phyloP scores from a whole-genome alignment of 2,797 vertebrate genomes.

The Adelosebastes latens region DNA sequence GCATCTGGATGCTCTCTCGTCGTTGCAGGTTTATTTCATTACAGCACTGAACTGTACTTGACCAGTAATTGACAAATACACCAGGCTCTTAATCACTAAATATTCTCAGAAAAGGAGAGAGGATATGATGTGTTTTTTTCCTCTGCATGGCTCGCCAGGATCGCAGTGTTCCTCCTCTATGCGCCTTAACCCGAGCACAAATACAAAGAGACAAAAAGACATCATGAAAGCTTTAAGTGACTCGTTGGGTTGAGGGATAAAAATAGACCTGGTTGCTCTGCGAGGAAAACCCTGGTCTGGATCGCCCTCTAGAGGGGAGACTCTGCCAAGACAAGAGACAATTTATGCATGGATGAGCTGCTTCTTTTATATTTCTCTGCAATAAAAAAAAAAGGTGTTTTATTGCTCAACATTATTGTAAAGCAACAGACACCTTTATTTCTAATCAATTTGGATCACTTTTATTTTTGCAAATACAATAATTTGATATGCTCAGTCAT shows the following conservation, averaged over 20 bases:
- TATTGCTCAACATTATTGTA: neutral
- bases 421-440: neutral
- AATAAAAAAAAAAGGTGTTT: neutral
- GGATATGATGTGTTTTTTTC: neutral
- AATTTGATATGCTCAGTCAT: neutral
- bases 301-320: conserved; percentile 68
- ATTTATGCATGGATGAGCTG: neutral
- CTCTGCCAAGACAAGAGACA: conserved; percentile 11
- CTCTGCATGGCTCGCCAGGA: neutral
- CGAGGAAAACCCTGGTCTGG: conserved; percentile 59
- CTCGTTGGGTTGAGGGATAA: conserved; percentile 61
- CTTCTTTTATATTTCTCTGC: neutral
- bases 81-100: neutral
- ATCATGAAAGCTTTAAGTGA: conserved; percentile 67
- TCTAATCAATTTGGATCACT: neutral
- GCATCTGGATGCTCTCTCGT: neutral
- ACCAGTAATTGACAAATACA: neutral
- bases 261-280: conserved; percentile 67
- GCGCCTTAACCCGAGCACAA: conserved; percentile 31
- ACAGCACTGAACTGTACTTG: neutral
- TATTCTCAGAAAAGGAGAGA: neutral
- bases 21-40: neutral
- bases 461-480: neutral
- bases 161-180: conserved; percentile 15
- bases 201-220: conserved; percentile 66